These are phyloP conservation scores for Orgyia antiqua DNA, from an alignment of 2,888 invertebrate genomes.

Conservation along the genomic window DNA sequence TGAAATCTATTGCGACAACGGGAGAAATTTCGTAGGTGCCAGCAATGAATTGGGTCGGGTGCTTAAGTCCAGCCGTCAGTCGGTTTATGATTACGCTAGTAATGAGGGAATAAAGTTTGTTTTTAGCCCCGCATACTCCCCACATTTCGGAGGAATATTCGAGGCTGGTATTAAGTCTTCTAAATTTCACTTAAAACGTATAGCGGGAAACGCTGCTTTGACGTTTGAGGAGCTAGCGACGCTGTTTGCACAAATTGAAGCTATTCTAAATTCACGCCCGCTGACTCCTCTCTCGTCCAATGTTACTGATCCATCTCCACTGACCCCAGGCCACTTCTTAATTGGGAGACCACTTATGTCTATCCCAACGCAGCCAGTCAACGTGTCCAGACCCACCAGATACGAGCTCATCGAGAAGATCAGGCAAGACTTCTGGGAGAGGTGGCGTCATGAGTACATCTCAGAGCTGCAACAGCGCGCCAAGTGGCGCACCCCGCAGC, in stretches of 20 bases:
- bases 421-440: background rate
- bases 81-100: background rate
- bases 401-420: background rate
- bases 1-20: constrained; percentile 4
- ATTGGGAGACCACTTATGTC: background rate
- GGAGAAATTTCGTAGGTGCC: constrained; percentile 5
- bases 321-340: background rate
- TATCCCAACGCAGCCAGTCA: background rate
- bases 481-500: background rate
- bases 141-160: background rate
- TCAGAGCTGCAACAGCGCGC: background rate
- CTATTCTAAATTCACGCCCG: background rate
- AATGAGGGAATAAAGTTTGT: background rate
- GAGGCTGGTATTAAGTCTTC: background rate
- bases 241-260: background rate
- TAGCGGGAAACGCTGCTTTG: background rate
- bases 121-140: background rate
- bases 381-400: background rate
- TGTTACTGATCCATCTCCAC: background rate
- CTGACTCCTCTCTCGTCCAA: background rate
- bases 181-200: background rate
- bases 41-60: background rate
- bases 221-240: background rate
- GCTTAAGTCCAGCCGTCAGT: background rate
- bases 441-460: background rate